Base-by-base conservation (phyloP, 2,797 vertebrate genomes). In the Mormyrus proboscirostris region DNA sequence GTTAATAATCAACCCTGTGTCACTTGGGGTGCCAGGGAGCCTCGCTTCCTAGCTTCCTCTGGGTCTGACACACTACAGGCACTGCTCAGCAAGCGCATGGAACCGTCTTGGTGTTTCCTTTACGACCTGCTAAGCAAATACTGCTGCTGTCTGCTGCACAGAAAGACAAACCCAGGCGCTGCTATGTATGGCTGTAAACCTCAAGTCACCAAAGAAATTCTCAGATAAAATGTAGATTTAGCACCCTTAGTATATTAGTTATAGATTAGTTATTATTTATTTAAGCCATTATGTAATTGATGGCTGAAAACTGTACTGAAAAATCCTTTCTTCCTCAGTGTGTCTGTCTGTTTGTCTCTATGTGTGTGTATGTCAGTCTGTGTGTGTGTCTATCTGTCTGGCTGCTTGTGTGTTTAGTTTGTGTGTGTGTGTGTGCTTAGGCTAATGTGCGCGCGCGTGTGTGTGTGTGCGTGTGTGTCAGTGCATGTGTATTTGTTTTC, bases 401-500 rank as follows among this genome's bases (percentile, higher is more conserved):
- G n/a, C 57, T 59, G 2, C 57, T 59, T 53, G 47, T 55, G 53
- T 51, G 49, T 62, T 62, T 62, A 62, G 22, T 25, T 25, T 62
- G 2, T 62, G 57, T 9, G 19, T 22, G 57, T n/a, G 1, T 59
- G 19, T 55, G 49, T 79, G 89, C 82, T 65, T 87, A 50, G 29
- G 29, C 29, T 33, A 33, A 33, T 89, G 84, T 19, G 86, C 14
- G 41, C 22, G 89, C 33, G 82, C 62, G 88, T 88, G 73, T 88
- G 86, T 25, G 89, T 89, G 86, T 51, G 19, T 29, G 29, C 86
- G 59, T 65, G 55, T n/a, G 25, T 53, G 82, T 44, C n/a, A 14
- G 49, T 65, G 50, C 86, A 50, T 91, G 89, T 57, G 16, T 90
- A 83, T 90, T 90, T 91, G 89, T 92, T 90, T 92, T 12, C 82